These are phyloP conservation scores for Monoplex corrugatus DNA, from an alignment of 2,888 invertebrate genomes.

Conservation along the genomic window DNA sequence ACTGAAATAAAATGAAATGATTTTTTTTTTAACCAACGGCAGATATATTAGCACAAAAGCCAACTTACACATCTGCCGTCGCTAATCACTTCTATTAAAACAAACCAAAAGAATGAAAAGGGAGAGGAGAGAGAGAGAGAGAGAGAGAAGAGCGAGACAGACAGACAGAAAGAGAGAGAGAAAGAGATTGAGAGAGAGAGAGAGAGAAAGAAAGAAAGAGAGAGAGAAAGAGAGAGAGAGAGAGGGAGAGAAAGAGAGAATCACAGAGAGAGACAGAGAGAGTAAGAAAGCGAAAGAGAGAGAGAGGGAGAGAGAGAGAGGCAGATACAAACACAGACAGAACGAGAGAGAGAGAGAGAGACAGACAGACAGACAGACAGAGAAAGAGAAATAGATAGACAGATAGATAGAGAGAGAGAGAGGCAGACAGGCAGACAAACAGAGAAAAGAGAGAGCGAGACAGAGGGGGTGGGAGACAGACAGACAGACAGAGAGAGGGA, in stretches of 20 bases:
- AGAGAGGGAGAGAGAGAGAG: not conserved
- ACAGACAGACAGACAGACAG: too few species aligned
- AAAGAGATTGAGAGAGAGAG: not conserved
- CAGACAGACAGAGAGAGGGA: too few species aligned
- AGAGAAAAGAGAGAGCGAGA: not conserved
- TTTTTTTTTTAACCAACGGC: not conserved
- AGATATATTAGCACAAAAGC: not conserved
- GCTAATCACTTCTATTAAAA: not conserved
- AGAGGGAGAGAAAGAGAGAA: not conserved
- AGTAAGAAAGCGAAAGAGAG: not conserved
- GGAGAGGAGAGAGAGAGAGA: not conserved
- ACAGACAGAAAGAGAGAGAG: not conserved
- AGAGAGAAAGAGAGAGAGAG: not conserved
- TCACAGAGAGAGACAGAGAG: not conserved
- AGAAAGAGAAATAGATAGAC: too few species aligned
- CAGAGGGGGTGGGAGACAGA: not conserved
- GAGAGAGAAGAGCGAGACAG: not conserved
- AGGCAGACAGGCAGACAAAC: too few species aligned
- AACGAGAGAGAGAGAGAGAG: too few species aligned
- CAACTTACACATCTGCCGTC: not conserved
- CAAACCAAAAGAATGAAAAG: not conserved
- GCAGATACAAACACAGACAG: too few species aligned
- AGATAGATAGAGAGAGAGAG: not conserved
- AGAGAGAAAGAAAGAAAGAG: not conserved
- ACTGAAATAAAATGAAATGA: too few species aligned